Percentiles rank a stretch among this genome's conserved stretches.
Conservation (phyloP, 1,140 invertebrate genomes). For the Thrips palmi region DNA sequence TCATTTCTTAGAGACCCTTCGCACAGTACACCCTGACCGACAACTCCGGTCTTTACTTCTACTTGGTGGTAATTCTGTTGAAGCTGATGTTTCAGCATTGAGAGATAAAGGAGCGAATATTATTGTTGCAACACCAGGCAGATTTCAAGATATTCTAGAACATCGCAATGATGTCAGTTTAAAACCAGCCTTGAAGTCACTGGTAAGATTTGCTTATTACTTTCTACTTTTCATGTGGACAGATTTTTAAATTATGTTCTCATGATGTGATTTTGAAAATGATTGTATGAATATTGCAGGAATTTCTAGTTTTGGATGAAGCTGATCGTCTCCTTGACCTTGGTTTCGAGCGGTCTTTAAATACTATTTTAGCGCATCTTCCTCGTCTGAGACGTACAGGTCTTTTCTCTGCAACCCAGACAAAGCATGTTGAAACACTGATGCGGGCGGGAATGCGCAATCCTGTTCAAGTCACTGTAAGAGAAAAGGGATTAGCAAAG, state of each 20-base stretch:
- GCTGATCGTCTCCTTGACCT: conserved; percentile 86
- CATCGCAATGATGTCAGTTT: conserved; percentile 43
- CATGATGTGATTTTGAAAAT: conserved; percentile 16
- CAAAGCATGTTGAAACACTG: conserved; percentile 79
- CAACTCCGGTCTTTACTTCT: too few relatives aligned
- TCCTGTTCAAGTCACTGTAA: conserved; percentile 78
- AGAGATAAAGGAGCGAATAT: conserved; percentile 61
- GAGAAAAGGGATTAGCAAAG: conserved; percentile 48
- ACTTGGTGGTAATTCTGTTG: conserved; percentile 63
- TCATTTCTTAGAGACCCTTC: conserved; percentile 35
- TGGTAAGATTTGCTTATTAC: conserved; percentile 29
- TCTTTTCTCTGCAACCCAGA: conserved; percentile 97
- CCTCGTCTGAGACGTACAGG: conserved; percentile 89
- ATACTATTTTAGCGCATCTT: conserved; percentile 75
- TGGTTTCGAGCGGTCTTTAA: conserved; percentile 77
- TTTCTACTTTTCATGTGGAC: conserved; percentile 5
- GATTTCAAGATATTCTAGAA: conserved; percentile 73
- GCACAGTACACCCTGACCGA: conserved; percentile 18
- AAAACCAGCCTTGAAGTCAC: conserved; percentile 41
- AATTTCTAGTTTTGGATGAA: conserved; percentile 90
- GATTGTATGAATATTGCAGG: too few relatives aligned
- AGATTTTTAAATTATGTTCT: background rate
- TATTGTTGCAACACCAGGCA: conserved; percentile 78
- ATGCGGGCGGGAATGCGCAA: conserved; percentile 88
- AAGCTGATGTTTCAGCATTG: conserved; percentile 50